Conservation (phyloP, 1,140 invertebrate species). For the Pinna nobilis region DNA sequence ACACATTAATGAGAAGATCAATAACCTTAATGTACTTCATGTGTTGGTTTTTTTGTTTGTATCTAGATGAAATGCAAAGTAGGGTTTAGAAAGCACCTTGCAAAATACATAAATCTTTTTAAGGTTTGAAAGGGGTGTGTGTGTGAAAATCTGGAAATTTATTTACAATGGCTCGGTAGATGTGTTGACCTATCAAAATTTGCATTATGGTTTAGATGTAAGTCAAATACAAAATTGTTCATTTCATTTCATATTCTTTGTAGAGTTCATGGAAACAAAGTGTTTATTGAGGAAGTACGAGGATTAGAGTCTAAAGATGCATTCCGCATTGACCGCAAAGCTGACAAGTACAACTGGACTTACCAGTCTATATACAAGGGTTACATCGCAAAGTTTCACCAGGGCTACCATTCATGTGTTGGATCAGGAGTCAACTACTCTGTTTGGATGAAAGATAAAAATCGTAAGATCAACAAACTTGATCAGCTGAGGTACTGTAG, state of each 20-base stretch:
- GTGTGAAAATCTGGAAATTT: too few relatives aligned
- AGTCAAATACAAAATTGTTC: too few relatives aligned
- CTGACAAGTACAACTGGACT: conserved; percentile 66
- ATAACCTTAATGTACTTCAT: too few relatives aligned
- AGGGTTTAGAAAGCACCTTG: too few relatives aligned
- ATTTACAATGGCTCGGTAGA: too few relatives aligned
- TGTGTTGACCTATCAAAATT: too few relatives aligned
- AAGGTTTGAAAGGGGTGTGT: too few relatives aligned
- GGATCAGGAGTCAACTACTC: conserved; percentile 24
- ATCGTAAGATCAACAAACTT: conserved; percentile 35
- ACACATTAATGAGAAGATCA: too few relatives aligned
- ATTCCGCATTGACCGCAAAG: conserved; percentile 67
- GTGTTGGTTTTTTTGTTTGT: too few relatives aligned
- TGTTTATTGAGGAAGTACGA: conserved; percentile 69
- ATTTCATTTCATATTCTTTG: conserved; percentile 25
- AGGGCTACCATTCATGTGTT: conserved; percentile 40
- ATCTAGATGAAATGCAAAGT: too few relatives aligned
- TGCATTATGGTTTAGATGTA: too few relatives aligned
- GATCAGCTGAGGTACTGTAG: conserved; percentile 53
- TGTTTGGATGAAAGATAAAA: conserved; percentile 34
- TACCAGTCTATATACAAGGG: conserved; percentile 71
- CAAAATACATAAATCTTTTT: too few relatives aligned
- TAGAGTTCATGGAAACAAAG: conserved; percentile 44
- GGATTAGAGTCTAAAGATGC: conserved; percentile 66
- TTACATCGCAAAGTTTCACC: conserved; percentile 67